Conservation (phyloP, 2,888 invertebrate genomes). For the Drosophila yooni region DNA sequence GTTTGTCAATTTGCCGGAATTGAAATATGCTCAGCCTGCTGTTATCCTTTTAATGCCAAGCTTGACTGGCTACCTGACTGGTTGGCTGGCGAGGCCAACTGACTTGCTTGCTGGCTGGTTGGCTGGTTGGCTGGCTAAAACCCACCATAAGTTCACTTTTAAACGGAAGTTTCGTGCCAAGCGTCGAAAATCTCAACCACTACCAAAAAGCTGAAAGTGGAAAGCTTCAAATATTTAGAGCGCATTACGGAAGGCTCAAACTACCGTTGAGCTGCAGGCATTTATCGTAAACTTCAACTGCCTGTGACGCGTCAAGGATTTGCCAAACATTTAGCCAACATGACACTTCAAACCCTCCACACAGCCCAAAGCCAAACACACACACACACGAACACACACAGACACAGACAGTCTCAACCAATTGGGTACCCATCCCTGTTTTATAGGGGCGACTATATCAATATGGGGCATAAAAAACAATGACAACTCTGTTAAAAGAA, state of each 20-base stretch:
- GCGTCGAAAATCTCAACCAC: conserved; percentile 36
- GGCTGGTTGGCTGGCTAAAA: conserved; percentile 18
- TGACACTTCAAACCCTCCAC: conserved; percentile 64
- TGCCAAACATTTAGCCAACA: conserved; percentile 79
- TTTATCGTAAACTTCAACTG: conserved; percentile 82
- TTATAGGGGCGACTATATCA: conserved; percentile 49
- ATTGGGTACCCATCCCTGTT: neutral
- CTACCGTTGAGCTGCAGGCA: conserved; percentile 67
- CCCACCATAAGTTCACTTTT: conserved; percentile 55
- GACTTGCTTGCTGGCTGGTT: neutral
- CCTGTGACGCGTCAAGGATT: conserved; percentile 78
- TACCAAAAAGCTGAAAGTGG: conserved; percentile 14
- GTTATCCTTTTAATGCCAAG: conserved; percentile 56
- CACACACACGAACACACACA: neutral
- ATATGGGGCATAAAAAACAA: conserved; percentile 72
- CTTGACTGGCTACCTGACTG: conserved; percentile 14
- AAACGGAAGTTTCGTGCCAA: conserved; percentile 46
- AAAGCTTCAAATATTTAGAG: conserved; percentile 69
- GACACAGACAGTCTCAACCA: neutral
- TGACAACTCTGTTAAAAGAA: conserved; percentile 61
- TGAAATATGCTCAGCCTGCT: conserved; percentile 39
- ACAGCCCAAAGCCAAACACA: neutral
- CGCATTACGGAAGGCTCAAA: conserved; percentile 61
- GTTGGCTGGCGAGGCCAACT: neutral
- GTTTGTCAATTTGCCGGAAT: conserved; percentile 70